A percentile compares a stretch with the other conserved stretches of the same genome.
Conservation (phyloP, 2,888 invertebrate species). For the Herminia tarsipennalis region DNA sequence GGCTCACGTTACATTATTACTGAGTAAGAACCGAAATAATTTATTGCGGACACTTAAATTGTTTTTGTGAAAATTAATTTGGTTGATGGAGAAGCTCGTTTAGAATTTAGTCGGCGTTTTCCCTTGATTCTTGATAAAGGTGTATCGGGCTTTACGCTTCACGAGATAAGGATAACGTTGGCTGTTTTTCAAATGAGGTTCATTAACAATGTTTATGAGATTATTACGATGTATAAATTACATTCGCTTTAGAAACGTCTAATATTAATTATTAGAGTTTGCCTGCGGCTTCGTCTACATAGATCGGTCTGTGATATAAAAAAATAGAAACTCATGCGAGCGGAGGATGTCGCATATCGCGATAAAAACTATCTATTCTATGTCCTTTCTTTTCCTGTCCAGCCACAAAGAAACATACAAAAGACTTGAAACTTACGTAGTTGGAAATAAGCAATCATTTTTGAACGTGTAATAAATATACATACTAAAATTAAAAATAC, state of each 20-base stretch:
- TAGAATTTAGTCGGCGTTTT: conserved; percentile 34
- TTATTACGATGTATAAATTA: not conserved
- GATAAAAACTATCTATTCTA: too few species aligned
- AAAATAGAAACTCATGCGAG: too few species aligned
- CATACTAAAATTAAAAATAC: too few species aligned
- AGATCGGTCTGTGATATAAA: too few species aligned
- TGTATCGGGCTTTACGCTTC: conserved; percentile 23
- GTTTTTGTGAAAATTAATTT: conserved; percentile 56
- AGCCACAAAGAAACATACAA: not conserved
- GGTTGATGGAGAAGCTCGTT: conserved; percentile 43
- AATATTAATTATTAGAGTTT: too few species aligned
- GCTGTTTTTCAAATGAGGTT: conserved; percentile 12
- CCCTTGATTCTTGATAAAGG: conserved; percentile 42
- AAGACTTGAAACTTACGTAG: not conserved
- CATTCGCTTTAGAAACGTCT: not conserved
- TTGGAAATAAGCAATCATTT: too few species aligned
- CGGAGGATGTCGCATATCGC: too few species aligned
- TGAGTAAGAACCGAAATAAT: conserved; percentile 40
- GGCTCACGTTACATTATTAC: conserved; percentile 45
- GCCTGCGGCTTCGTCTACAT: too few species aligned
- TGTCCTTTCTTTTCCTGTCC: too few species aligned
- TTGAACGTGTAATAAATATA: too few species aligned
- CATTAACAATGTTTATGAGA: conserved; percentile 9
- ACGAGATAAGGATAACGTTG: conserved; percentile 22
- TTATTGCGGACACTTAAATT: conserved; percentile 49